Conservation (phyloP, 2,113 vertebrate species). For the Odontesthes bonariensis region DNA sequence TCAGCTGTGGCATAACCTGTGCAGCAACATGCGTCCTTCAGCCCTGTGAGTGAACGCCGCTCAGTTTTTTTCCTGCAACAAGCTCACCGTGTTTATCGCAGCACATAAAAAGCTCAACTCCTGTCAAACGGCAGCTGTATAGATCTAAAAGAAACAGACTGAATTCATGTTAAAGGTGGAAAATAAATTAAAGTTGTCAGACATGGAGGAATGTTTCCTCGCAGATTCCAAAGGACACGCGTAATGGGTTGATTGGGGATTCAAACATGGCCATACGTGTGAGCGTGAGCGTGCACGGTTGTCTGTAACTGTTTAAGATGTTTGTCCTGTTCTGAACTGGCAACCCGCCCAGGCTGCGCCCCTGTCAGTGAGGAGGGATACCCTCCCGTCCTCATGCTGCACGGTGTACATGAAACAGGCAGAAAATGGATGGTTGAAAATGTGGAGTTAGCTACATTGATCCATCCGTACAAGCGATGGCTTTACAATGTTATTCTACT, state of each 20-base stretch:
- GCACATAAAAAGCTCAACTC: not conserved
- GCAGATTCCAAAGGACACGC: not conserved
- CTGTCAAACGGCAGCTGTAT: not conserved
- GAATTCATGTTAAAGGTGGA: too few species aligned
- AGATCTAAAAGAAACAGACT: not conserved
- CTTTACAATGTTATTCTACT: too few species aligned
- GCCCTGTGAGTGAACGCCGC: slow-evolving; percentile 41
- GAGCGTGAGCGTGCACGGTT: not conserved
- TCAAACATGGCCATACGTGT: not conserved
- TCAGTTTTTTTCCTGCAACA: not conserved
- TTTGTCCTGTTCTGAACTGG: not conserved
- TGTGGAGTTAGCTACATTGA: too few species aligned
- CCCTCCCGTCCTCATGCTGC: too few species aligned
- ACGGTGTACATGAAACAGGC: too few species aligned
- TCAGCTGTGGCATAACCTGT: slow-evolving; percentile 23
- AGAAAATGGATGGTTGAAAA: too few species aligned
- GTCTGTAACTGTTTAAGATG: not conserved
- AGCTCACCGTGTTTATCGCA: not conserved
- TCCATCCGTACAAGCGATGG: too few species aligned
- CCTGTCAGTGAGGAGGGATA: too few species aligned
- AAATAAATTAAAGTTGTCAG: too few species aligned
- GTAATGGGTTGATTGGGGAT: too few species aligned
- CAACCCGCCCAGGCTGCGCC: not conserved
- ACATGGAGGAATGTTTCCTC: not conserved
- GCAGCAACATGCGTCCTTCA: slow-evolving; percentile 6